Conservation (phyloP, 2,797 vertebrate species). For the Smutsia temminckii region DNA sequence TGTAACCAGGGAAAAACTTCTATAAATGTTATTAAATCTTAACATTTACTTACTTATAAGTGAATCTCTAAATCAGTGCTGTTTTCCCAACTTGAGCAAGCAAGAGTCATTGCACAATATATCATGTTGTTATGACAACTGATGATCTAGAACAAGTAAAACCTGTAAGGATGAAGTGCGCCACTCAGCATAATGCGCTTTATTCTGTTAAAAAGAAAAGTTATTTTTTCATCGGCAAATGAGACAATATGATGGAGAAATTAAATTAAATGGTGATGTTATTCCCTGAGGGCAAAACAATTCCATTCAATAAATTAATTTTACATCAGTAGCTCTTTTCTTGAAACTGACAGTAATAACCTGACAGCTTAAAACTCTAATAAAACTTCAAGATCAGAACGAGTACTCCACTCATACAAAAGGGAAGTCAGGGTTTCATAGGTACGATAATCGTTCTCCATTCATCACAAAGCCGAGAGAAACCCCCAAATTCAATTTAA, state of each 20-base stretch:
- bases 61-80: constrained; percentile 47
- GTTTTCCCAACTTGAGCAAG: constrained; percentile 67
- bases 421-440: constrained; percentile 69
- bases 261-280: constrained; percentile 90
- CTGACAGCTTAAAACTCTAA: constrained; percentile 89
- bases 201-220: constrained; percentile 83
- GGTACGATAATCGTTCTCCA: constrained; percentile 79
- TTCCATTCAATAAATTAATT: constrained; percentile 90
- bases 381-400: constrained; percentile 86
- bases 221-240: constrained; percentile 85
- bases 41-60: not conserved
- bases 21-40: constrained; percentile 1
- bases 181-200: constrained; percentile 79
- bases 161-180: constrained; percentile 77
- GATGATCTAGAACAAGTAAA: constrained; percentile 79
- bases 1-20: constrained; percentile 2
- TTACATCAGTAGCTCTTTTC: constrained; percentile 87
- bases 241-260: constrained; percentile 89
- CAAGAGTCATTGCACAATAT: constrained; percentile 57
- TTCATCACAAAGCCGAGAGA: constrained; percentile 78
- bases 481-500: constrained; percentile 82
- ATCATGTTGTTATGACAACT: constrained; percentile 79
- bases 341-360: constrained; percentile 88
- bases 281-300: constrained; percentile 88
- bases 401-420: constrained; percentile 72